Conservation (phyloP, 2,888 invertebrate genomes). For the Synergus gifuensis region DNA sequence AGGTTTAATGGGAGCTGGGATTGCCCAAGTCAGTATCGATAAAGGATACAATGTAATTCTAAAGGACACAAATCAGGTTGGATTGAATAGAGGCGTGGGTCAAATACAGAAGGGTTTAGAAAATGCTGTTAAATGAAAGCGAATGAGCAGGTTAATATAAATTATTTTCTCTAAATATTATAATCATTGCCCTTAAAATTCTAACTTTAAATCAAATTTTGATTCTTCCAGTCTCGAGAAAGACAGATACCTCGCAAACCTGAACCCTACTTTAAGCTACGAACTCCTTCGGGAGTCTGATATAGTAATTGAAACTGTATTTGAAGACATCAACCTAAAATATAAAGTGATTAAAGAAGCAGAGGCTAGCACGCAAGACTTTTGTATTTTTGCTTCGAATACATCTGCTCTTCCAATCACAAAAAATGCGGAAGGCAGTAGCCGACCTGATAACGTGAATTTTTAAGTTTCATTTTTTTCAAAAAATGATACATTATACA, state of each 20-base stretch:
- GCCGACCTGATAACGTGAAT: slow-evolving; percentile 93
- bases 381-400: slow-evolving; percentile 98
- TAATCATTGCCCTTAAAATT: not conserved
- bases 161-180: not conserved
- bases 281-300: slow-evolving; percentile 91
- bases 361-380: slow-evolving; percentile 90
- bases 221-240: slow-evolving; percentile 84
- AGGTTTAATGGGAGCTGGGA: slow-evolving; percentile 99
- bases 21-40: slow-evolving; percentile 97
- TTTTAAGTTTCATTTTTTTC: slow-evolving; percentile 8
- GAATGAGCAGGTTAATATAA: slow-evolving; percentile 83
- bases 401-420: slow-evolving; percentile 98
- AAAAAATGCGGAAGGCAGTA: slow-evolving; percentile 95
- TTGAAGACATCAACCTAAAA: slow-evolving; percentile 97
- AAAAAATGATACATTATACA: slow-evolving; percentile 24
- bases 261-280: slow-evolving; percentile 91
- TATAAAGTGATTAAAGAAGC: slow-evolving; percentile 98
- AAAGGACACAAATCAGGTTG: slow-evolving; percentile 92
- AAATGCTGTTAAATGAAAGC: slow-evolving; percentile 91
- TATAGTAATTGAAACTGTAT: slow-evolving; percentile 98
- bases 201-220: not conserved
- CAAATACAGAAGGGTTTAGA: slow-evolving; percentile 93
- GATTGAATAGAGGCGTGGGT: slow-evolving; percentile 92
- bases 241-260: slow-evolving; percentile 87
- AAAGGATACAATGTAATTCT: slow-evolving; percentile 94